Conservation (phyloP, 2,888 invertebrate genomes). For the Mactromeris polynyma region DNA sequence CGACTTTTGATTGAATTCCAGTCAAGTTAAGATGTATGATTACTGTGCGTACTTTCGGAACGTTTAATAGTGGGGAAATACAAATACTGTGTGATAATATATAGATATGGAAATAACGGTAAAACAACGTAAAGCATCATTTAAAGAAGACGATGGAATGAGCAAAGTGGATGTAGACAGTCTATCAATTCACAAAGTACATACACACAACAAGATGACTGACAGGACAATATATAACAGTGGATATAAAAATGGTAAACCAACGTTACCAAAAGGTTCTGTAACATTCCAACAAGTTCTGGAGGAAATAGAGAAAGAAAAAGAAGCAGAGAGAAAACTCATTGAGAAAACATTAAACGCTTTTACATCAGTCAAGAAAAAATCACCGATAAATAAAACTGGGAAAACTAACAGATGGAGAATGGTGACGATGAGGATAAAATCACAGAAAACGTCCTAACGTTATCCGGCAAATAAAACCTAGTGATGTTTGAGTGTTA, state of each 20-base stretch:
- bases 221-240: neutral
- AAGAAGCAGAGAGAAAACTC: slow-evolving; percentile 3
- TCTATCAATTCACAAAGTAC: neutral
- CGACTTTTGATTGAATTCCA: neutral
- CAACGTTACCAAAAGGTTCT: slow-evolving; percentile 28
- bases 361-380: slow-evolving; percentile 25
- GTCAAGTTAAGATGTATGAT: neutral
- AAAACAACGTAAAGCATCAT: neutral
- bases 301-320: slow-evolving; percentile 28
- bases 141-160: neutral
- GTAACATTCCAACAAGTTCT: slow-evolving; percentile 31
- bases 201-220: neutral
- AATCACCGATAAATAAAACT: neutral
- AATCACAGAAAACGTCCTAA: neutral
- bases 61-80: neutral
- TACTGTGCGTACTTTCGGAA: neutral
- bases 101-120: neutral
- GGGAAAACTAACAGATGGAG: slow-evolving; percentile 7
- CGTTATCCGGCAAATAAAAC: no score
- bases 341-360: slow-evolving; percentile 27
- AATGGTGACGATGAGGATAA: slow-evolving; percentile 10
- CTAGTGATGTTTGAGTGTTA: no score
- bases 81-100: neutral
- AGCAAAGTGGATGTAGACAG: neutral
- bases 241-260: neutral